Evolutionary conservation across 1,140 invertebrate genomes (phyloP).

Genomic region (Atta cephalotes): DNA sequence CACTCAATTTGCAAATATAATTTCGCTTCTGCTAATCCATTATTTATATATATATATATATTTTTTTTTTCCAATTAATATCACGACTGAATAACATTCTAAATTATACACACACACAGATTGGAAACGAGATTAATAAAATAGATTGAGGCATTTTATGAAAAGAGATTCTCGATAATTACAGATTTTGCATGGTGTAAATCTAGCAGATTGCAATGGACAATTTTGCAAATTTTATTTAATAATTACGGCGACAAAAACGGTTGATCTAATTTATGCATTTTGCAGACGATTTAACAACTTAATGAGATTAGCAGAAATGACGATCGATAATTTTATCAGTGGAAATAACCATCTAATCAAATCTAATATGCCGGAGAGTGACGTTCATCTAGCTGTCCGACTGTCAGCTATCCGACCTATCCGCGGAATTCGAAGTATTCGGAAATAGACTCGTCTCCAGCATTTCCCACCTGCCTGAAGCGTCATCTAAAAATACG

Average conservation of each 20-base stretch:
- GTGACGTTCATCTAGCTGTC: constrained; percentile 43
- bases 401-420: constrained; percentile 57
- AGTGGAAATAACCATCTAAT: constrained; percentile 64
- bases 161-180: neutral
- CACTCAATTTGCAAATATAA: constrained; percentile 7
- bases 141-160: neutral
- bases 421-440: constrained; percentile 64
- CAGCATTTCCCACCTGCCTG: constrained; percentile 72
- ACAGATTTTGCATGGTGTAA: neutral
- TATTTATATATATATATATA: neutral
- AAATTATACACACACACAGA: neutral
- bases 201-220: neutral
- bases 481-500: constrained; percentile 76
- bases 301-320: constrained; percentile 29
- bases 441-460: constrained; percentile 74
- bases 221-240: constrained; percentile 19
- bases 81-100: neutral
- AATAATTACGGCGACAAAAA: neutral
- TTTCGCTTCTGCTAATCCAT: neutral
- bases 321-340: constrained; percentile 45
- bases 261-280: constrained; percentile 24
- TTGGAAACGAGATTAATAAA: neutral
- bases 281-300: constrained; percentile 33
- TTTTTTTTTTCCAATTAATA: neutral
- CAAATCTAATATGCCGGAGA: constrained; percentile 17